Percentiles rank a stretch among this genome's conserved stretches.
phyloP scores from a whole-genome alignment of 2,797 vertebrate genomes.

The Lycodopsis pacificus region DNA sequence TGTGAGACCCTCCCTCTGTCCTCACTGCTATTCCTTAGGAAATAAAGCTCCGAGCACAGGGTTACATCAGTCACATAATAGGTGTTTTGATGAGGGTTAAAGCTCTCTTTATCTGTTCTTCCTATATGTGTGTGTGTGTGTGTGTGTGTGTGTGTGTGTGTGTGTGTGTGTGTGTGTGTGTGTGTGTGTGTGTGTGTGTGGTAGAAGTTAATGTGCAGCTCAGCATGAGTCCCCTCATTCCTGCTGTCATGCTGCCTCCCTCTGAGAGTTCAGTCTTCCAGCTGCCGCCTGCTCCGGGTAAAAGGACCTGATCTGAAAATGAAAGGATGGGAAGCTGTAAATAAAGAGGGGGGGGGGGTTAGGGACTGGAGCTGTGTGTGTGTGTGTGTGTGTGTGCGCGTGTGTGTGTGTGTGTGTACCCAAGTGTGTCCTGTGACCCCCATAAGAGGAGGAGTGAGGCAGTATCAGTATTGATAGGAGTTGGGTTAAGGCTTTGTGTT shows the following conservation, averaged over 20 bases:
- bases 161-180: constrained; percentile 22
- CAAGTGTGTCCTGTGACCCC: constrained; percentile 69
- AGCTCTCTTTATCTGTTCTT: background rate
- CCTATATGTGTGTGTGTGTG: constrained; percentile 1
- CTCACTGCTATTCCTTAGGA: background rate
- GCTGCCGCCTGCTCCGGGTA: constrained; percentile 68
- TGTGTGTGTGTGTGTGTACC: background rate
- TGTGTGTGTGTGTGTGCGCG: constrained; percentile 30
- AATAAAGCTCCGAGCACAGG: constrained; percentile 13
- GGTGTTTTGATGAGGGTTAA: constrained; percentile 45
- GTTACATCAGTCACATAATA: constrained; percentile 38
- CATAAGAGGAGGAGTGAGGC: constrained; percentile 53
- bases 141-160: background rate
- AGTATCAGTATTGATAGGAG: constrained; percentile 59
- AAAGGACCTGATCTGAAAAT: constrained; percentile 77
- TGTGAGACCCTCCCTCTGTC: constrained; percentile 9
- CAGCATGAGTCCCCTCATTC: constrained; percentile 23
- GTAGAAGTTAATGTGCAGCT: constrained; percentile 50
- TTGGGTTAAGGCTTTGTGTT: constrained; percentile 65
- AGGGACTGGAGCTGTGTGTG: constrained; percentile 8
- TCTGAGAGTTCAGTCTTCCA: constrained; percentile 57
- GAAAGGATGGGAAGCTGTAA: constrained; percentile 65
- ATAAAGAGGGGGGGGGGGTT: constrained; percentile 25
- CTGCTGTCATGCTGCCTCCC: constrained; percentile 50
- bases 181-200: background rate